Base-by-base conservation (phyloP, 2,797 vertebrate species). In the Platalea minor region DNA sequence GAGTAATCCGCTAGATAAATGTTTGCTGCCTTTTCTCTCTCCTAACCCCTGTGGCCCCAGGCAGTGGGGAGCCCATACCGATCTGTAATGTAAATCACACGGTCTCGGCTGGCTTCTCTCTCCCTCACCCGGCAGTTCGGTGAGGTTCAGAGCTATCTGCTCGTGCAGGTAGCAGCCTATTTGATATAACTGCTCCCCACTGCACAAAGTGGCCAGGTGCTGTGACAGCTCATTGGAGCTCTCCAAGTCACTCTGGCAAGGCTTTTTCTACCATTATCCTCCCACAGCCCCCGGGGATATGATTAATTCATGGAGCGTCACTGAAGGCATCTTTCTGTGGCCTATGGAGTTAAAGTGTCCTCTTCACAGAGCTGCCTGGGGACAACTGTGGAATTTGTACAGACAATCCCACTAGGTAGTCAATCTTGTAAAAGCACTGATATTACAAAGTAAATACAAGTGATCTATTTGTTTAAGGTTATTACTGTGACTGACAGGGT, bases 391-490 rank as follows among this genome's bases (percentile, higher is more conserved):
- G 96, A 97, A 98, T 98, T 98, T 98, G 97, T 97, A 96, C 95
- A 98, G 97, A 94, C 96, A 95, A 91, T 97, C 97, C 97, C 96
- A 95, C 96, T 97, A 96, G 97, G 95, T 91, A 97, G 97, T 97
- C 97, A 97, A 95, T 97, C 97, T 97, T 97, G 96, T 97, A 97
- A 98, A 98, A 98, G 94, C 90, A 97, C 92, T 93, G 93, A 96
- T 97, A 98, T 97, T 97, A 97, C 97, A 98, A 97, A 97, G 96
- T 97, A 98, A 98, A 98, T 97, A 97, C 96, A 96, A 98, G 96
- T 94, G 93, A 97, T 96, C 95, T 97, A 97, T 98, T 98, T 98
- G 96, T 97, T 98, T 98, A 98, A 98, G 96, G 96, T 97, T 98
- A 98, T 98, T 97, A 97, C 97, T 96, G 93, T 97, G 97, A 97